These are phyloP conservation scores for Zoanthus gigantus DNA, from an alignment of 92 coral and sea anemone species.

Conservation along the genomic window DNA sequence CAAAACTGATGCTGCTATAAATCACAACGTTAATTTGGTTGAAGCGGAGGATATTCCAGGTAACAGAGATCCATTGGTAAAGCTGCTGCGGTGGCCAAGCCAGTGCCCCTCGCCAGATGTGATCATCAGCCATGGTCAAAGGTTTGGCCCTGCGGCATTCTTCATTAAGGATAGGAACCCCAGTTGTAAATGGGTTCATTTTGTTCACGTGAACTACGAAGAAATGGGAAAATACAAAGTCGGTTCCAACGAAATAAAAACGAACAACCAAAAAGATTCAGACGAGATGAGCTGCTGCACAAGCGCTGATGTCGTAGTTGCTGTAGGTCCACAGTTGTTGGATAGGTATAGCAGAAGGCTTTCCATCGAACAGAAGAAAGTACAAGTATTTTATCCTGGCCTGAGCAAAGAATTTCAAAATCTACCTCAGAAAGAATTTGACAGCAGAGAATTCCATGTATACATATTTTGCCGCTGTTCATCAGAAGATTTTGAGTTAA, in stretches of 20 bases:
- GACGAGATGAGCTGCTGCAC: slow-evolving; percentile 19
- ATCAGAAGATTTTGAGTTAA: slow-evolving; percentile 24
- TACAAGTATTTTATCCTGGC: slow-evolving; percentile 39
- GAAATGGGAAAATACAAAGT: slow-evolving; percentile 45
- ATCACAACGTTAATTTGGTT: neutral
- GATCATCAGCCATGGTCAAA: neutral
- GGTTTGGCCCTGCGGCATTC: slow-evolving; percentile 21
- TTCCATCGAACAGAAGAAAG: neutral
- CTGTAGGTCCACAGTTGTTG: slow-evolving; percentile 34
- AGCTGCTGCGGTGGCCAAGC: neutral
- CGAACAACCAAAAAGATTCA: slow-evolving; percentile 21
- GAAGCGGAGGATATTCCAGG: neutral
- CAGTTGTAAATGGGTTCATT: neutral
- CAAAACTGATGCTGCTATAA: neutral
- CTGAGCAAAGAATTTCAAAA: slow-evolving; percentile 5
- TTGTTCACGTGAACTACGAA: slow-evolving; percentile 43
- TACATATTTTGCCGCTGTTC: slow-evolving; percentile 35
- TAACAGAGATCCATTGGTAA: neutral
- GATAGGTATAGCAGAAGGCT: slow-evolving; percentile 15
- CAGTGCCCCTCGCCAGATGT: slow-evolving; percentile 1
- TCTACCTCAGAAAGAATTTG: neutral
- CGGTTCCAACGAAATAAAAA: slow-evolving; percentile 13
- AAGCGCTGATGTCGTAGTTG: slow-evolving; percentile 25
- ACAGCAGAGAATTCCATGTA: neutral
- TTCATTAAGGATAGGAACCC: neutral